Conservation (phyloP, 1,140 invertebrate genomes). For the Papilio polyxenes region DNA sequence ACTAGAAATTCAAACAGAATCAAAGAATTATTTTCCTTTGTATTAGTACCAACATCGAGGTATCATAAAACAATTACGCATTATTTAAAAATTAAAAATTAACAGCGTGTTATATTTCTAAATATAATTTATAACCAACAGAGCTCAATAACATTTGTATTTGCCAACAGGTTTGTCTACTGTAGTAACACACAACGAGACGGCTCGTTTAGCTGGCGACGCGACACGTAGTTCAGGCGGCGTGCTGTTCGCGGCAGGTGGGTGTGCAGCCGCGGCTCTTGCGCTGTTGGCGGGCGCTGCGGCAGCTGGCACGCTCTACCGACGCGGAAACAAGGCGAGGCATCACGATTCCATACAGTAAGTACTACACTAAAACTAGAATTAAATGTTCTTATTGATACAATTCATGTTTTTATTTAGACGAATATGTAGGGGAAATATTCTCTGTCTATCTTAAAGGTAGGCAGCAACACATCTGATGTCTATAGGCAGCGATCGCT, state of each 20-base stretch:
- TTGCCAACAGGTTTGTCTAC: slow-evolving; percentile 77
- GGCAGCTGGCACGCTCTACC: slow-evolving; percentile 86
- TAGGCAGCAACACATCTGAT: no score
- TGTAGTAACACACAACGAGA: slow-evolving; percentile 82
- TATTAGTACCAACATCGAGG: no score
- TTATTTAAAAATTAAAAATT: no score
- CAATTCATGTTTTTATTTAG: no score
- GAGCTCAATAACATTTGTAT: background rate
- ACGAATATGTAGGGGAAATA: no score
- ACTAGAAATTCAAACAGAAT: no score
- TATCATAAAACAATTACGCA: no score
- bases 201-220: slow-evolving; percentile 83
- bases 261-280: slow-evolving; percentile 89
- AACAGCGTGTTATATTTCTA: no score
- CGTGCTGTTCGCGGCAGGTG: slow-evolving; percentile 89
- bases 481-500: no score
- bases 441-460: no score
- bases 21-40: no score
- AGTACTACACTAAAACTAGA: slow-evolving; percentile 47
- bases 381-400: background rate
- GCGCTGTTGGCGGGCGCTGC: slow-evolving; percentile 86
- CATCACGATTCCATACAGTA: slow-evolving; percentile 88
- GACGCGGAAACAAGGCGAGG: slow-evolving; percentile 88
- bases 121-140: no score
- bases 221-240: slow-evolving; percentile 83